Evolutionary conservation across 2,888 invertebrate species (phyloP).

Genomic region (Koerneria pararmatus): DNA sequence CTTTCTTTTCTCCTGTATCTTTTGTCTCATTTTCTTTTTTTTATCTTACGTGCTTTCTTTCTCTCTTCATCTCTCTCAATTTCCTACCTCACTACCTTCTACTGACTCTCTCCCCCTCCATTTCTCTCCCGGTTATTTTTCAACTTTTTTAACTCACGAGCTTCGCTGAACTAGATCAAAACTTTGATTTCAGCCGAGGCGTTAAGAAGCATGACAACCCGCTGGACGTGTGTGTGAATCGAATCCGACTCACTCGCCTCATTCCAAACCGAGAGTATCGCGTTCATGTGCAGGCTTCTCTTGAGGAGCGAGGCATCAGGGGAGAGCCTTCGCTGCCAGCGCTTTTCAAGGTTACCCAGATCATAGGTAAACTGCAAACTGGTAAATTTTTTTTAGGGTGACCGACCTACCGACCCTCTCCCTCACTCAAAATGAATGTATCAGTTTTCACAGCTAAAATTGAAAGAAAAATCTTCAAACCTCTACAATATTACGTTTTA

Average conservation of each 20-base stretch:
- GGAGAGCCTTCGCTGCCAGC: slow-evolving; percentile 60
- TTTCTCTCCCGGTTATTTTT: neutral
- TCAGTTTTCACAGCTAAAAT: too few relatives aligned
- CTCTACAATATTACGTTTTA: too few relatives aligned
- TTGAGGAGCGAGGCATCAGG: slow-evolving; percentile 43
- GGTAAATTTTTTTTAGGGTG: too few relatives aligned
- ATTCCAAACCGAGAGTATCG: slow-evolving; percentile 50
- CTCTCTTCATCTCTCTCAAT: neutral
- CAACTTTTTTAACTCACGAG: neutral
- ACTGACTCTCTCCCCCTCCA: neutral
- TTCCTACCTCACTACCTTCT: neutral
- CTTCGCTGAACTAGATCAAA: neutral
- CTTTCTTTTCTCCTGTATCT: neutral
- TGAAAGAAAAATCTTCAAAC: too few relatives aligned
- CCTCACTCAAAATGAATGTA: too few relatives aligned
- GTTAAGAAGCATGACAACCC: too few relatives aligned
- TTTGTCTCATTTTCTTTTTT: neutral
- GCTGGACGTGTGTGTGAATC: slow-evolving; percentile 19
- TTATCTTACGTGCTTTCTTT: neutral
- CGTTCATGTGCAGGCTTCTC: slow-evolving; percentile 38
- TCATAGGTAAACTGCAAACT: too few relatives aligned
- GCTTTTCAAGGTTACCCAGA: slow-evolving; percentile 76
- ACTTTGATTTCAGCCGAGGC: too few relatives aligned
- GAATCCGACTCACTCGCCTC: slow-evolving; percentile 34
- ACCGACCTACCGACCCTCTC: too few relatives aligned